These are phyloP conservation scores for Platichthys flesus DNA, from an alignment of 2,113 vertebrate species.

Conservation along the genomic window DNA sequence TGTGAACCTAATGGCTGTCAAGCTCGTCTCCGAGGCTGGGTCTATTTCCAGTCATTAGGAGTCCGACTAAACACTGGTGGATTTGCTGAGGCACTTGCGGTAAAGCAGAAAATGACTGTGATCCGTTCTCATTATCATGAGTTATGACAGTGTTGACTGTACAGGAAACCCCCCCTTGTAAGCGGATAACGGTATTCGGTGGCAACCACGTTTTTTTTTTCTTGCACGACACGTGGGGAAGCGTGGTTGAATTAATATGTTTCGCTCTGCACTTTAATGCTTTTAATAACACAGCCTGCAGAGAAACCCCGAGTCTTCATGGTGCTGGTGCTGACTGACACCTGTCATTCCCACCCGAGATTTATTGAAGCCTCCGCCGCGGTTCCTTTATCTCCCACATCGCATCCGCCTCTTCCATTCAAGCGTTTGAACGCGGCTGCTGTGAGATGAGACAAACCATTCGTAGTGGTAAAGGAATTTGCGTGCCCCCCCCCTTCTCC, in stretches of 20 bases:
- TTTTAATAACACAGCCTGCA: neutral
- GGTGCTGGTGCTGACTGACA: constrained; percentile 53
- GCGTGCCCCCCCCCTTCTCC: constrained; percentile 2
- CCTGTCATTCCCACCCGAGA: constrained; percentile 53
- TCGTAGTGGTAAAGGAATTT: constrained; percentile 58
- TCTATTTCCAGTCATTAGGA: constrained; percentile 30
- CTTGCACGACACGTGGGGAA: constrained; percentile 8
- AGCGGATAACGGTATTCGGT: constrained; percentile 35
- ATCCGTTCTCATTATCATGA: constrained; percentile 1
- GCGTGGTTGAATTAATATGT: neutral
- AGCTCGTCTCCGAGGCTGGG: constrained; percentile 1
- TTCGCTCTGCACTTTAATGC: neutral
- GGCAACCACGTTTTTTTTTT: constrained; percentile 2
- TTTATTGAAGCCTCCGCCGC: neutral
- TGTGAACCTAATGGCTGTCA: constrained; percentile 8
- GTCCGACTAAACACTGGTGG: constrained; percentile 33
- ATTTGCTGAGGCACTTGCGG: constrained; percentile 11
- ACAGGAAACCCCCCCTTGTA: constrained; percentile 36
- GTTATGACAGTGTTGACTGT: constrained; percentile 46
- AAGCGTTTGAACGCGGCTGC: neutral
- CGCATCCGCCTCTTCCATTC: neutral
- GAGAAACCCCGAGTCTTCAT: constrained; percentile 1
- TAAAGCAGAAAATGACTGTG: constrained; percentile 2
- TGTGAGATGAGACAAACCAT: constrained; percentile 9
- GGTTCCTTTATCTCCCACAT: neutral